A percentile compares a stretch with the other conserved stretches of the same genome.
Evolutionary conservation across 2,888 invertebrate species (phyloP).

Genomic region (Drosophila phalerata): DNA sequence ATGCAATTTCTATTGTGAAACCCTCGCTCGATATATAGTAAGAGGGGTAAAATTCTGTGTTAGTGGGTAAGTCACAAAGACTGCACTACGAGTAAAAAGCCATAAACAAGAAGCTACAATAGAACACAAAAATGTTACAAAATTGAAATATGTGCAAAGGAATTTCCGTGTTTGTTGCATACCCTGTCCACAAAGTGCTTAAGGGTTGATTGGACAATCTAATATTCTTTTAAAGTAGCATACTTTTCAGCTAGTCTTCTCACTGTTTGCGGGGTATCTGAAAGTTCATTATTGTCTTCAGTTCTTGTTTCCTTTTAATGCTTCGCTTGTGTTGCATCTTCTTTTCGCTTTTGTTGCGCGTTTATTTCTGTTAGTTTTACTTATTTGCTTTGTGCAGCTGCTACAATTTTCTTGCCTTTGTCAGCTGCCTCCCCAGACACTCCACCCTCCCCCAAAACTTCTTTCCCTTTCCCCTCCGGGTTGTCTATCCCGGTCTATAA

Average conservation of each 20-base stretch:
- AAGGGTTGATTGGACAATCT: background rate
- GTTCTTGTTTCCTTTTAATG: conserved; percentile 4
- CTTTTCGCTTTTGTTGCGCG: conserved; percentile 31
- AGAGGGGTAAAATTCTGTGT: background rate
- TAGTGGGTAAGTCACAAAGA: conserved; percentile 22
- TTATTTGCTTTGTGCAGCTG: conserved; percentile 72
- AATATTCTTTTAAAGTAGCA: background rate
- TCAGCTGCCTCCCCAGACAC: conserved; percentile 10
- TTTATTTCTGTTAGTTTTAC: conserved; percentile 66
- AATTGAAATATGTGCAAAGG: conserved; percentile 55
- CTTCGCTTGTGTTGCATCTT: conserved; percentile 19
- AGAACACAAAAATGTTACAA: conserved; percentile 32
- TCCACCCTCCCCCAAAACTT: background rate
- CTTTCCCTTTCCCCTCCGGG: conserved; percentile 6
- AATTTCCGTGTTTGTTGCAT: conserved; percentile 26
- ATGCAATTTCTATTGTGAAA: conserved; percentile 60
- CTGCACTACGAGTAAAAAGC: conserved; percentile 23
- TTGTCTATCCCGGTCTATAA: background rate
- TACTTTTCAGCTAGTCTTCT: background rate
- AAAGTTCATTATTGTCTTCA: background rate
- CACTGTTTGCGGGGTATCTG: conserved; percentile 7
- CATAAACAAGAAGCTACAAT: conserved; percentile 22
- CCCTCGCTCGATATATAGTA: conserved; percentile 1
- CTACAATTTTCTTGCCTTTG: conserved; percentile 46
- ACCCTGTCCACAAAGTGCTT: conserved; percentile 25